These are phyloP conservation scores for Drosophila baimaii DNA, from an alignment of 1,140 invertebrate genomes.

Conservation along the genomic window DNA sequence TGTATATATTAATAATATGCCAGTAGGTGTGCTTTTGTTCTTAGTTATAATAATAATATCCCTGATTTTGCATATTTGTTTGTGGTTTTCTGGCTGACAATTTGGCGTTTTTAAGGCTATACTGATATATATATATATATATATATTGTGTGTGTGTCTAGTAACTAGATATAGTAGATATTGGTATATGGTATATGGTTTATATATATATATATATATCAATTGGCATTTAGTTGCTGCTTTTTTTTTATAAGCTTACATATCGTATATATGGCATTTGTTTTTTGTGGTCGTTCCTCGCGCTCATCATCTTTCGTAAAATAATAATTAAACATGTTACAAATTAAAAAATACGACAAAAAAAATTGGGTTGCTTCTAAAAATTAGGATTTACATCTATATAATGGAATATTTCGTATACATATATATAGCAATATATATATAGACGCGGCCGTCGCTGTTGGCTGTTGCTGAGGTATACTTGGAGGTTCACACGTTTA, in stretches of 20 bases:
- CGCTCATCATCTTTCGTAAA: too few relatives aligned
- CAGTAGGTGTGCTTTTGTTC: not conserved
- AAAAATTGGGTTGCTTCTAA: constrained; percentile 14
- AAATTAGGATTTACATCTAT: constrained; percentile 29
- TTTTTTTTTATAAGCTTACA: constrained; percentile 51
- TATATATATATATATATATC: constrained; percentile 56
- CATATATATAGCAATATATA: constrained; percentile 16
- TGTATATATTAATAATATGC: not conserved
- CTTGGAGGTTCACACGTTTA: constrained; percentile 53
- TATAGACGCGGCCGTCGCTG: constrained; percentile 33
- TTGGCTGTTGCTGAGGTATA: constrained; percentile 65
- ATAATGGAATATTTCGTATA: constrained; percentile 28
- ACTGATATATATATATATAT: constrained; percentile 32
- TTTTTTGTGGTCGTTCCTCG: constrained; percentile 18
- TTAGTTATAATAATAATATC: constrained; percentile 55
- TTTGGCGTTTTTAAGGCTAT: constrained; percentile 70
- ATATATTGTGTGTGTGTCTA: constrained; percentile 29
- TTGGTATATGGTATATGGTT: too few relatives aligned
- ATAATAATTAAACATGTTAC: constrained; percentile 45
- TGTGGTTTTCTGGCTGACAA: constrained; percentile 45
- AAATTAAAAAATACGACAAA: constrained; percentile 25
- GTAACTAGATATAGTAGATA: constrained; percentile 45
- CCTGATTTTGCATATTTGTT: constrained; percentile 64
- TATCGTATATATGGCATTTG: constrained; percentile 73
- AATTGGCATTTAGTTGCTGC: constrained; percentile 71